phyloP scores from a whole-genome alignment of 2,888 invertebrate species.

The Synergus japonicus region DNA sequence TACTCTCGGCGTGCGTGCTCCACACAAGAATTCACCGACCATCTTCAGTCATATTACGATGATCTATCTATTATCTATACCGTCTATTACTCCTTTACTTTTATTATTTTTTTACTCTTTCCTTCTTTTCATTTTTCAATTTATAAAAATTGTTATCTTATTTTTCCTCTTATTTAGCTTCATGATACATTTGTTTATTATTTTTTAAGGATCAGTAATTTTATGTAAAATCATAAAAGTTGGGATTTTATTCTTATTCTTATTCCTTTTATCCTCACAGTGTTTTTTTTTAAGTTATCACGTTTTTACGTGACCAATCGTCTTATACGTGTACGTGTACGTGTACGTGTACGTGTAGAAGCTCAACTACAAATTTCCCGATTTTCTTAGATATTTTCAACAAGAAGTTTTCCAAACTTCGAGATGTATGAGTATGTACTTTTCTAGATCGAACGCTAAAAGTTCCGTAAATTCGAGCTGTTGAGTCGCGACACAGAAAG shows the following conservation, averaged over 20 bases:
- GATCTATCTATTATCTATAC: slow-evolving; percentile 55
- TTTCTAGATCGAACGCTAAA: slow-evolving; percentile 23
- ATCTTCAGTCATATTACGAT: slow-evolving; percentile 61
- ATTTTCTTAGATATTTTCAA: slow-evolving; percentile 35
- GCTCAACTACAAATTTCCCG: slow-evolving; percentile 17
- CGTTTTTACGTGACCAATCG: neutral
- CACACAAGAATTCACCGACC: slow-evolving; percentile 58
- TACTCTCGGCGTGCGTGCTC: slow-evolving; percentile 57
- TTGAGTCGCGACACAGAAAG: slow-evolving; percentile 24
- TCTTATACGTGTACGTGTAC: neutral
- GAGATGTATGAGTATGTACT: slow-evolving; percentile 21
- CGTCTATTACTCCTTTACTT: too few relatives aligned
- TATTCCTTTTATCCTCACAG: neutral
- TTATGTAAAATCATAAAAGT: neutral
- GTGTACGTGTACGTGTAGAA: neutral
- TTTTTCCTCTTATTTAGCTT: neutral
- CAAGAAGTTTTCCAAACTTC: neutral
- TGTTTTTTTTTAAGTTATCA: neutral
- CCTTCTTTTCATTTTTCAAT: slow-evolving; percentile 13
- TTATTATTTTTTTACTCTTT: slow-evolving; percentile 11
- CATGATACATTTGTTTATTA: neutral
- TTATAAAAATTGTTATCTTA: neutral
- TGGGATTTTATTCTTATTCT: neutral
- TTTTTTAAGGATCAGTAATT: neutral
- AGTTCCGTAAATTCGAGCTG: slow-evolving; percentile 26